Evolutionary conservation across 2,797 vertebrate species (phyloP), one percentile per base, ranked within the genome.

Genomic region (Gobio occitaniae): DNA sequence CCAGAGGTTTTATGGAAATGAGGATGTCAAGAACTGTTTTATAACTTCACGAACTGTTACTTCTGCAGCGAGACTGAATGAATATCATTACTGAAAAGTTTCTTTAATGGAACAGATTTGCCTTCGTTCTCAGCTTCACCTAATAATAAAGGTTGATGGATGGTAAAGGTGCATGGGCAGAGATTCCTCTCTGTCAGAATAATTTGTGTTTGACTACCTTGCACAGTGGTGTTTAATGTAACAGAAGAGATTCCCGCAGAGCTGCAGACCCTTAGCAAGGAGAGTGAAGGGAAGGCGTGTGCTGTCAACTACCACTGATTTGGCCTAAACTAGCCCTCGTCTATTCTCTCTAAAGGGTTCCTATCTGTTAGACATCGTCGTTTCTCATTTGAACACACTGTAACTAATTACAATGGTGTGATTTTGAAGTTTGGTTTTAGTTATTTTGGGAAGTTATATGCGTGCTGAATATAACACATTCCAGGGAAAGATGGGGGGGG

Each of bases 161-260:
- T 87, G 63, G 66, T 63, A 86, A 86, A 78, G 47, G 50, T 77
- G 25, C 25, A 25, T 25, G 63, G 90, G 88, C 91, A 90, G 90
- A 89, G 89, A 89, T 84, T 88, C 87, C 32, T 82, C 79, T 91
- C 91, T 88, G 91, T 92, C 92, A 92, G 86, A 89, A 90, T 81
- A 87, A 91, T 88, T 89, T 88, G 83, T 88, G 91, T 92, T 94
- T 92, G 89, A 91, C 92, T 93, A 52, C 48, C 76, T 65, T 86
- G 88, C 91, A 90, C 89, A 90, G 90, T 90, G 85, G 90, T 32
- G 87, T 90, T 90, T 93, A 92, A 92, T 94, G 91, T 92, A 88
- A 90, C 90, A 91, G 89, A 85, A 87, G 89, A 88, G 90, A 87
- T 89, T 92, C 92, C 92, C 91, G 91, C 91, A 88, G 90, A 91